Percentiles rank a stretch among this genome's conserved stretches.
Conservation (phyloP, 92 coral and sea anemone genomes). For the Meandrina meandrites region DNA sequence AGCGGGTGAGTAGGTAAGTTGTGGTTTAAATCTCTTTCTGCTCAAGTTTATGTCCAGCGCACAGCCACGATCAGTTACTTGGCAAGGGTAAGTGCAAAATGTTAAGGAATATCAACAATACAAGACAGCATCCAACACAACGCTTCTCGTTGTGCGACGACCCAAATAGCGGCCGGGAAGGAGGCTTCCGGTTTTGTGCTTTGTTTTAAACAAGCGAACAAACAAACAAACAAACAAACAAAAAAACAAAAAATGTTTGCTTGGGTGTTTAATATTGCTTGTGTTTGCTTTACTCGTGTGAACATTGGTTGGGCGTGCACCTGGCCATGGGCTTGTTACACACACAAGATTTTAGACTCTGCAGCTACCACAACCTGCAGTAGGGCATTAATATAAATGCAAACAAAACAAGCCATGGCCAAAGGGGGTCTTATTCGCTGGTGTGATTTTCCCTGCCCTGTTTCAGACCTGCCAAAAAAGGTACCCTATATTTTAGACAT, state of each 20-base stretch:
- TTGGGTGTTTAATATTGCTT: too few relatives aligned
- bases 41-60: conserved; percentile 71
- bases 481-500: too few relatives aligned
- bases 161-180: too few relatives aligned
- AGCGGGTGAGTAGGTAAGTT: conserved; percentile 33
- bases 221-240: too few relatives aligned
- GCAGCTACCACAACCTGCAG: too few relatives aligned
- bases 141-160: background rate
- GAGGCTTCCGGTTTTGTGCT: background rate
- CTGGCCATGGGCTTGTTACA: background rate
- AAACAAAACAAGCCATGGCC: too few relatives aligned
- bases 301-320: background rate
- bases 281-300: background rate
- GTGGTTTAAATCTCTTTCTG: conserved; percentile 73
- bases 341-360: background rate
- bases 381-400: too few relatives aligned
- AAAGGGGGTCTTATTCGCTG: too few relatives aligned
- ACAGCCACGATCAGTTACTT: conserved; percentile 83
- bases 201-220: background rate
- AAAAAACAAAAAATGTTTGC: too few relatives aligned
- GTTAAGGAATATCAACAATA: conserved; percentile 11
- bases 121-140: background rate
- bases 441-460: too few relatives aligned
- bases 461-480: too few relatives aligned
- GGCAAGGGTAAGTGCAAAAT: conserved; percentile 71